Evolutionary conservation across 2,113 vertebrate species (phyloP).

Genomic region (Calonectris borealis): DNA sequence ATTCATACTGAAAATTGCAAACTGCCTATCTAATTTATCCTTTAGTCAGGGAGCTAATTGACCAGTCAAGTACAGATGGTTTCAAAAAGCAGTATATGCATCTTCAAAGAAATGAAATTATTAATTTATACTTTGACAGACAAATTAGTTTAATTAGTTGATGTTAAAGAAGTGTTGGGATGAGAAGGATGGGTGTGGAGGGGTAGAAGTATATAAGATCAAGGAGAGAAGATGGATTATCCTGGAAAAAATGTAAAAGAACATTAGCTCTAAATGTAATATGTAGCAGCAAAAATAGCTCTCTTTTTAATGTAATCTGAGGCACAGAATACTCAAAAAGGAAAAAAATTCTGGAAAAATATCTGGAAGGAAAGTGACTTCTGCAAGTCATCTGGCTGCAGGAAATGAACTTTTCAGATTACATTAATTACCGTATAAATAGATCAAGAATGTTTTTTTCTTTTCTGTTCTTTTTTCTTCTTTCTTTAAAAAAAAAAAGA

Average conservation of each 20-base stretch:
- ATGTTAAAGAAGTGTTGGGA: background rate
- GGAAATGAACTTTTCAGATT: background rate
- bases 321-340: background rate
- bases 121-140: background rate
- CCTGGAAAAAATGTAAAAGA: background rate
- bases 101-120: background rate
- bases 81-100: background rate
- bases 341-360: background rate
- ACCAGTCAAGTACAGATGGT: background rate
- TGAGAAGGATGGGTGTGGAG: background rate
- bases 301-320: background rate
- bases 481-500: too few relatives aligned
- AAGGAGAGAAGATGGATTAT: background rate
- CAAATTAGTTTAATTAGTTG: background rate
- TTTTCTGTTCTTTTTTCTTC: background rate
- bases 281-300: background rate
- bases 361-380: background rate
- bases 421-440: background rate
- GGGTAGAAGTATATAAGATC: background rate
- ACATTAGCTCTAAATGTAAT: background rate
- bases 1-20: conserved; percentile 4
- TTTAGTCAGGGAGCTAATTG: background rate
- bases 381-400: background rate
- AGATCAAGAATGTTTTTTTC: background rate
- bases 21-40: background rate